These are phyloP conservation scores for Drosophila funebris DNA, from an alignment of 1,140 invertebrate genomes.

Conservation along the genomic window DNA sequence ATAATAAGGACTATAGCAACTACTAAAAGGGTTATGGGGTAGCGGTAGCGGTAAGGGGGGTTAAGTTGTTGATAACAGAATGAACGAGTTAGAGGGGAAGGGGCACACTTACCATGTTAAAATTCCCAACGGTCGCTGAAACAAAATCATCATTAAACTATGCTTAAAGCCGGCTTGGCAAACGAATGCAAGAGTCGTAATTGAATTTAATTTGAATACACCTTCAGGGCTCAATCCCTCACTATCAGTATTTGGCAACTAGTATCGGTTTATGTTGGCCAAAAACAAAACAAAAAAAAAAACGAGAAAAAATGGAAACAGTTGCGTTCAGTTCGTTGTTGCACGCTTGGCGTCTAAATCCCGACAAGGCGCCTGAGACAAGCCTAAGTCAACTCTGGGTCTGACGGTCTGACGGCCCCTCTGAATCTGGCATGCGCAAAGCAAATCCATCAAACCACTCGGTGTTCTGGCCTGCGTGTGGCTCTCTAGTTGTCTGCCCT, in stretches of 20 bases:
- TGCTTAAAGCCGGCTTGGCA: neutral
- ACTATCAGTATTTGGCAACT: neutral
- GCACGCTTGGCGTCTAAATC: slow-evolving; percentile 34
- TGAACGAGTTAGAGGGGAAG: too few relatives aligned
- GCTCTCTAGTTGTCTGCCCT: neutral
- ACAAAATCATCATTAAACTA: neutral
- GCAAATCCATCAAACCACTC: slow-evolving; percentile 6
- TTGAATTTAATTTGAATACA: neutral
- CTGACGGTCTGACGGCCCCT: neutral
- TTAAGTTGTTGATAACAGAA: too few relatives aligned
- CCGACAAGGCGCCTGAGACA: slow-evolving; percentile 41
- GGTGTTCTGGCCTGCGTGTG: neutral
- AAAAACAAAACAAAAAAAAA: neutral
- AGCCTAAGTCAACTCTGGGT: slow-evolving; percentile 37
- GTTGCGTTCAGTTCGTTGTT: slow-evolving; percentile 25
- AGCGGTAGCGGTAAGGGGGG: neutral
- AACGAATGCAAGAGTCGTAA: neutral
- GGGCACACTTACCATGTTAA: slow-evolving; percentile 12
- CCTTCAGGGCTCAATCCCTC: slow-evolving; percentile 5
- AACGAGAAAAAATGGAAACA: neutral
- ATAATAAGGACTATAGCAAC: slow-evolving; percentile 3
- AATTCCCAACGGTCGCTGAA: slow-evolving; percentile 2
- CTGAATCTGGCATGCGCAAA: slow-evolving; percentile 12
- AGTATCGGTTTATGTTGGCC: neutral
- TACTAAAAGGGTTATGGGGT: neutral